Base-by-base conservation (phyloP, 2,797 vertebrate genomes). In the Danio jaintianensis region DNA sequence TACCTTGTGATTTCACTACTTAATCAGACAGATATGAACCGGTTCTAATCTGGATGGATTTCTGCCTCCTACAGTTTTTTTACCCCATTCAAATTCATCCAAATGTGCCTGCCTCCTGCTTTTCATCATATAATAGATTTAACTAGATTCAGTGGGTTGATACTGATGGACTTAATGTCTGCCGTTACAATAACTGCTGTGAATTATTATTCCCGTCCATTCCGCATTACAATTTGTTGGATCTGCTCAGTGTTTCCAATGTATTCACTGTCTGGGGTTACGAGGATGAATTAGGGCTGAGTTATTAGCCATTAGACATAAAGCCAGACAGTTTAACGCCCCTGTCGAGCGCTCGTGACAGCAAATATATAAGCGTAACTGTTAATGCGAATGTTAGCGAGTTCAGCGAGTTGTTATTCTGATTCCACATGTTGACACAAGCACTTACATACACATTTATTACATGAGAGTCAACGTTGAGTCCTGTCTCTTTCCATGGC, bases 221-320 rank as follows among this genome's bases (percentile, higher is more conserved):
- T 52, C 48, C 9, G 13, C 50, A n/a, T 18, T 58, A 62, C 18
- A 68, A 70, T 75, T 68, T 48, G 18, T 20, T 5, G 8, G 59
- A 52, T 47, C 22, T 59, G 77, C 61, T 83, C 58, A 42, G 56
- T 75, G 29, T 70, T 62, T 62, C 40, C 45, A 43, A 71, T 62
- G 53, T 61, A 52, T 62, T 71, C 45, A 13, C 45, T 36, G 29
- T 20, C 64, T 38, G 29, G 45, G 68, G 45, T 78, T 69, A 68
- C 15, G 18, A 62, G 9, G 5, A 78, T 42, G 45, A 77, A 47
- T 67, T 67, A 20, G 43, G 22, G 3, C 48, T 74, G 40, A 47
- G 42, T 67, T 67, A 58, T 56, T 77, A 56, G 42, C 63, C 75
- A 77, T 77, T 56, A 47, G 52, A 62, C 66, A 70, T 70, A 42